Evolutionary conservation across 2,888 invertebrate genomes (phyloP), one percentile per base, ranked within the genome.

Genomic region (Iselma pallidipennis): DNA sequence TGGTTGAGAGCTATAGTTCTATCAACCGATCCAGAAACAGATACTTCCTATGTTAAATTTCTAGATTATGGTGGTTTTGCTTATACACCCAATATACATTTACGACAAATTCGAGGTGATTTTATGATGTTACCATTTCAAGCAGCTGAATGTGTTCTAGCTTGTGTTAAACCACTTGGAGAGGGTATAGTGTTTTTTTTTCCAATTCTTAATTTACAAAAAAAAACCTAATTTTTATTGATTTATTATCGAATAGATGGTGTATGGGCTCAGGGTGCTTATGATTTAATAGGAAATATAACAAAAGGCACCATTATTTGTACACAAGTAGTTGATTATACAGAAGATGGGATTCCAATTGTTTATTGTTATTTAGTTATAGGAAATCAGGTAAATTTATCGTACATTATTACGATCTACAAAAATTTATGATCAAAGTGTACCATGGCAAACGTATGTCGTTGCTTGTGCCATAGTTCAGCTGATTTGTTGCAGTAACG

Each of bases 31-130:
- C 87, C 87, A 65, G 88, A 89, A 55, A 88, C 86, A 49, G 87
- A 89, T 73, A 87, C 88, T 45, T 91, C 92, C 71, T 87, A 94
- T 68, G 90, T 97, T 59, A 92, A 92, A 82, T 91, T 95, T 80
- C 89, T 98, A 54, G 99, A 99, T 84, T 95, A 95, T 76, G 99
- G 99, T 52, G 98, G 98, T 54, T 98, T 92, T 81, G 88, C 90
- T 76, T 87, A 87, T 61, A 87, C 96, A 57, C 88, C 89, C 72
- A 90, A 91, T 71, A 85, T 87, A 58, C 86, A 88, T 69, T 87
- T 98, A 77, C 89, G 94, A 78, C 96, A 98, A 84, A 96, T 99
- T 71, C 88, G 96, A 74, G 90, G 90, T 57, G 97, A 98, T 83
- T 97, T 96, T 81, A 91, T 97, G 87, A 86, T 90, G 61, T 85